Percentiles rank a stretch among this genome's conserved stretches.
These are phyloP conservation scores for Plectropomus leopardus DNA, from an alignment of 2,113 vertebrate genomes.

Conservation along the genomic window DNA sequence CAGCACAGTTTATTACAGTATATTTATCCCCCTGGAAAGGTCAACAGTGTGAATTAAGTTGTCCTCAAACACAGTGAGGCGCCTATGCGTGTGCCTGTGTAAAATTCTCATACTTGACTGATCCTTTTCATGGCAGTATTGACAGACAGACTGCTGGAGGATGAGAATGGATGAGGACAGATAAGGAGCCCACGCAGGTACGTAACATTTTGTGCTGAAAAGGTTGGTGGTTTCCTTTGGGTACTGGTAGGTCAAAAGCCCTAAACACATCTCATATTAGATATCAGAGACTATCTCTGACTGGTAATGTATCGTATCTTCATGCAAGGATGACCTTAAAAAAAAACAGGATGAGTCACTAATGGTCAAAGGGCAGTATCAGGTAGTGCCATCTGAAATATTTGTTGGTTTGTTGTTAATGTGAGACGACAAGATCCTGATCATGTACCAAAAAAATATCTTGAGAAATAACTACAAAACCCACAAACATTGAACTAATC, in stretches of 20 bases:
- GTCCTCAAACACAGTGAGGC: background rate
- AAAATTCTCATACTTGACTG: conserved; percentile 63
- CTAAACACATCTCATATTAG: conserved; percentile 21
- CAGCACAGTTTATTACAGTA: conserved; percentile 34
- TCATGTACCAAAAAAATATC: background rate
- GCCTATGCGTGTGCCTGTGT: conserved; percentile 3
- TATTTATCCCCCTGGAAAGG: conserved; percentile 49
- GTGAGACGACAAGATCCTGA: conserved; percentile 15
- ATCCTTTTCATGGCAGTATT: conserved; percentile 53
- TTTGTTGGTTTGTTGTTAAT: conserved; percentile 37
- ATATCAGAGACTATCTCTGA: conserved; percentile 28
- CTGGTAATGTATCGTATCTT: conserved; percentile 28
- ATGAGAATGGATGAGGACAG: conserved; percentile 47
- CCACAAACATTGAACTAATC: background rate
- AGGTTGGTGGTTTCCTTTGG: conserved; percentile 62
- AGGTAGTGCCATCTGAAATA: conserved; percentile 46
- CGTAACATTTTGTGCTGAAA: conserved; percentile 66
- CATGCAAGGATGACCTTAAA: conserved; percentile 67
- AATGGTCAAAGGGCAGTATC: conserved; percentile 54
- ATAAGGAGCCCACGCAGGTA: conserved; percentile 44
- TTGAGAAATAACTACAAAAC: background rate
- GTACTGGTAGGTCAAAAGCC: conserved; percentile 40
- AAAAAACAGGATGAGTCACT: conserved; percentile 64
- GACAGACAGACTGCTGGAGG: conserved; percentile 47
- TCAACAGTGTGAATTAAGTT: conserved; percentile 54